Evolutionary conservation across 23 tunicate genomes (phyloP).

Genomic region (Trididemnum clinides): DNA sequence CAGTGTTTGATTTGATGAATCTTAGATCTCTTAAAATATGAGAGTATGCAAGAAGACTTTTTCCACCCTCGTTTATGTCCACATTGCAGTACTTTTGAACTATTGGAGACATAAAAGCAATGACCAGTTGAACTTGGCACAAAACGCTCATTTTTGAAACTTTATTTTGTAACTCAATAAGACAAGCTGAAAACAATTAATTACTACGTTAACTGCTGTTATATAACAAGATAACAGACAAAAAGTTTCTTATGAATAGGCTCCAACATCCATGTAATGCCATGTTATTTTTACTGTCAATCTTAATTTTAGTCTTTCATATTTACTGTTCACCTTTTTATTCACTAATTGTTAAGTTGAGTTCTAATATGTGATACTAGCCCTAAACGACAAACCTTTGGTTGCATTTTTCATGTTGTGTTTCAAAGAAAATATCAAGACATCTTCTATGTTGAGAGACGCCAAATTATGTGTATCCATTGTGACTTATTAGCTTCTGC

Average conservation of each 20-base stretch:
- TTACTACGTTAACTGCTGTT: too few relatives aligned
- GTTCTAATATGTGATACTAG: too few relatives aligned
- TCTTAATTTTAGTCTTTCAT: too few relatives aligned
- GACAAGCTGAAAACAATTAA: not conserved
- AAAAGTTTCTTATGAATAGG: too few relatives aligned
- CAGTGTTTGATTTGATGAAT: not conserved
- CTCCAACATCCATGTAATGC: too few relatives aligned
- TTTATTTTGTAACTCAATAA: not conserved
- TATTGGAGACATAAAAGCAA: not conserved
- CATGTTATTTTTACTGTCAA: too few relatives aligned
- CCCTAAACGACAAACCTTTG: not conserved
- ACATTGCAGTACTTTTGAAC: not conserved
- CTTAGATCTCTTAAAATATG: not conserved
- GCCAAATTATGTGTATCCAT: too few relatives aligned
- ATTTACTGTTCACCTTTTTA: too few relatives aligned
- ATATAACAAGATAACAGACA: too few relatives aligned
- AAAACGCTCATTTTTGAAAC: not conserved
- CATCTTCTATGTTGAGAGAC: constrained; percentile 1
- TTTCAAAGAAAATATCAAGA: constrained; percentile 11
- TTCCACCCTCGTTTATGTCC: not conserved
- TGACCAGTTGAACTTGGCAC: not conserved
- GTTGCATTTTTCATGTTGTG: not conserved
- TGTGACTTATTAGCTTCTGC: too few relatives aligned
- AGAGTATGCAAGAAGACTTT: not conserved
- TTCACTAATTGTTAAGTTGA: too few relatives aligned